Evolutionary conservation across 2,797 vertebrate genomes (phyloP).

Genomic region (Acridotheres tristis): DNA sequence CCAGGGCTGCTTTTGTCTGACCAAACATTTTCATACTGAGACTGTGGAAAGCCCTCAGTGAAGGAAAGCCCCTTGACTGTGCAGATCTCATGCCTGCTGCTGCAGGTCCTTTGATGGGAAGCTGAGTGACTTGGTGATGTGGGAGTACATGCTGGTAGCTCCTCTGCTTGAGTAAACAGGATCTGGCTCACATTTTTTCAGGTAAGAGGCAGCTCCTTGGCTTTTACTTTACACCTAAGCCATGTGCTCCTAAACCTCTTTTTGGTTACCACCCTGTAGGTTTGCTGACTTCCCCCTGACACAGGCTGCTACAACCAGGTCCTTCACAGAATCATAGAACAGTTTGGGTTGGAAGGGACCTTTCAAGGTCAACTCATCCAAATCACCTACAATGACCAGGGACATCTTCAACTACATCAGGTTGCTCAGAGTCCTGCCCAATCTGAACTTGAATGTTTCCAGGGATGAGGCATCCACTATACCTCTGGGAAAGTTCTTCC

Average conservation of each 20-base stretch:
- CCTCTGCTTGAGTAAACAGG: neutral
- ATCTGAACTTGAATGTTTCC: neutral
- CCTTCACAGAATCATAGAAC: neutral
- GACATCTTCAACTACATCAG: neutral
- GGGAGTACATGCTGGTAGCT: neutral
- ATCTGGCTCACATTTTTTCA: neutral
- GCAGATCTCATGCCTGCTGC: neutral
- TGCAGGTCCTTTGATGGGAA: neutral
- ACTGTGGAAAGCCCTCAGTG: neutral
- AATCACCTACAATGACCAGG: neutral
- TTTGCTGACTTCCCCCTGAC: neutral
- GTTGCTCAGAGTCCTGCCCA: neutral
- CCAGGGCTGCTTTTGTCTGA: neutral
- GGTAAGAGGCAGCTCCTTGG: neutral
- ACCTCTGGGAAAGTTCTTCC: neutral
- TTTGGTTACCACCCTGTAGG: neutral
- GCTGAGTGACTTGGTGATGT: neutral
- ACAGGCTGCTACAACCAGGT: neutral
- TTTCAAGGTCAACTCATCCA: neutral
- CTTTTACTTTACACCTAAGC: neutral
- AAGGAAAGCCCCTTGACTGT: neutral
- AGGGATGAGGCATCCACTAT: neutral
- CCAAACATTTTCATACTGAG: neutral
- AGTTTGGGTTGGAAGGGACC: neutral
- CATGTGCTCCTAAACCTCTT: neutral